phyloP scores from a whole-genome alignment of 2,888 invertebrate genomes.

The Timandra comae region DNA sequence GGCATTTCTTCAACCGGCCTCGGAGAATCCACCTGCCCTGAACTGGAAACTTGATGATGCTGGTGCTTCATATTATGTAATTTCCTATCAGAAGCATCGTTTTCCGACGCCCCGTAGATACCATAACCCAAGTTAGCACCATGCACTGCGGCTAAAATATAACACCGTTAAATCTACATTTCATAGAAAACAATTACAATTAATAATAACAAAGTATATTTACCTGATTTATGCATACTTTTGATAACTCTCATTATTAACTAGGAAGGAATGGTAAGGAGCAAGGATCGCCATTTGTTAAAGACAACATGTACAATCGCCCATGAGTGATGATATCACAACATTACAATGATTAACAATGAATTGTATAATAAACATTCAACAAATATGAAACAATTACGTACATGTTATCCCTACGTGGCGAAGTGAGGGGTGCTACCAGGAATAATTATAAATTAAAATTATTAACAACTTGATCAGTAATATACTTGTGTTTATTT shows the following conservation, averaged over 20 bases:
- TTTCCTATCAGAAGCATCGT: constrained; percentile 56
- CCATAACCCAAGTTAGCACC: constrained; percentile 78
- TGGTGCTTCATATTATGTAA: constrained; percentile 68
- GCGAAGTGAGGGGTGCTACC: constrained; percentile 77
- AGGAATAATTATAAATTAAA: constrained; percentile 78
- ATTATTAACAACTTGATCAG: constrained; percentile 74
- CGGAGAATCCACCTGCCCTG: constrained; percentile 53
- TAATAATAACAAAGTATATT: too few relatives aligned
- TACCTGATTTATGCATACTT: background rate
- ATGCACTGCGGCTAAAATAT: constrained; percentile 70
- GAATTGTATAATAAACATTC: too few relatives aligned
- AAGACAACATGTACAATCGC: constrained; percentile 72
- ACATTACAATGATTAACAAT: too few relatives aligned
- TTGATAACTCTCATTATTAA: constrained; percentile 16
- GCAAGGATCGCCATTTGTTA: constrained; percentile 49
- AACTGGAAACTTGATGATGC: constrained; percentile 65
- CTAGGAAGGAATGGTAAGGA: constrained; percentile 41
- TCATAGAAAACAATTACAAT: background rate
- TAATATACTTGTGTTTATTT: constrained; percentile 79
- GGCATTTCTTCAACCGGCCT: constrained; percentile 76
- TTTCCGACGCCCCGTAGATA: constrained; percentile 68
- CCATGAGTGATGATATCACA: too few relatives aligned
- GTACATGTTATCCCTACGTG: constrained; percentile 76
- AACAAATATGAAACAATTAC: constrained; percentile 25
- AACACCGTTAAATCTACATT: constrained; percentile 1